phyloP scores from a whole-genome alignment of 2,888 invertebrate species.

The Phragmatobia fuliginosa region DNA sequence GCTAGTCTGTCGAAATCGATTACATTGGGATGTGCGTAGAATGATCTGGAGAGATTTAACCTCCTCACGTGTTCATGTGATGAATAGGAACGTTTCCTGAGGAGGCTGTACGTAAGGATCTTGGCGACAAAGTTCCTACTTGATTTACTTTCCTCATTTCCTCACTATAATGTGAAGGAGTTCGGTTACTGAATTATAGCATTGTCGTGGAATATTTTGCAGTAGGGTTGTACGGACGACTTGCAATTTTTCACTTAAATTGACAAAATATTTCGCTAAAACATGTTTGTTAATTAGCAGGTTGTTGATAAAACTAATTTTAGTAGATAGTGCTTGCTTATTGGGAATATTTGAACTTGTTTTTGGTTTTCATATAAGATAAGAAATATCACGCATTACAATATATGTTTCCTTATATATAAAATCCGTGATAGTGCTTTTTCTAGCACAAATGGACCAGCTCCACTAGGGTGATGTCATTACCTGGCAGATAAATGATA shows the following conservation, averaged over 20 bases:
- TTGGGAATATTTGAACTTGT: too few relatives aligned
- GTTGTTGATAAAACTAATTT: too few relatives aligned
- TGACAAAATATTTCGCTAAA: background rate
- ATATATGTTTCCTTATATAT: too few relatives aligned
- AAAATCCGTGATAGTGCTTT: too few relatives aligned
- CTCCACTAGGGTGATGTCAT: too few relatives aligned
- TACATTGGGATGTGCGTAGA: slow-evolving; percentile 32
- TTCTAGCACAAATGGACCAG: too few relatives aligned
- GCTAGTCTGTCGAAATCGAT: slow-evolving; percentile 9
- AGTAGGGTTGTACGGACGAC: background rate
- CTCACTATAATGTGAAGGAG: slow-evolving; percentile 31
- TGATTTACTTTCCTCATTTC: slow-evolving; percentile 55
- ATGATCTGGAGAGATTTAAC: slow-evolving; percentile 40
- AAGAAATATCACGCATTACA: too few relatives aligned
- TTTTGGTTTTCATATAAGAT: too few relatives aligned
- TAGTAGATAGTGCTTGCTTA: too few relatives aligned
- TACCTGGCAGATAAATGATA: too few relatives aligned
- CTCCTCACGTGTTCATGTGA: slow-evolving; percentile 57
- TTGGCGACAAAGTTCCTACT: slow-evolving; percentile 48
- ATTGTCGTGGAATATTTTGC: background rate
- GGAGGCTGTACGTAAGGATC: slow-evolving; percentile 36
- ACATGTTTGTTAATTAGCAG: background rate
- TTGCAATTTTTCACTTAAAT: background rate
- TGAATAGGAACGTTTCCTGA: slow-evolving; percentile 53
- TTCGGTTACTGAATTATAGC: slow-evolving; percentile 29